Percentiles rank a stretch among this genome's conserved stretches.
phyloP scores from a whole-genome alignment of 1,140 invertebrate species.

The Theocolax elegans region DNA sequence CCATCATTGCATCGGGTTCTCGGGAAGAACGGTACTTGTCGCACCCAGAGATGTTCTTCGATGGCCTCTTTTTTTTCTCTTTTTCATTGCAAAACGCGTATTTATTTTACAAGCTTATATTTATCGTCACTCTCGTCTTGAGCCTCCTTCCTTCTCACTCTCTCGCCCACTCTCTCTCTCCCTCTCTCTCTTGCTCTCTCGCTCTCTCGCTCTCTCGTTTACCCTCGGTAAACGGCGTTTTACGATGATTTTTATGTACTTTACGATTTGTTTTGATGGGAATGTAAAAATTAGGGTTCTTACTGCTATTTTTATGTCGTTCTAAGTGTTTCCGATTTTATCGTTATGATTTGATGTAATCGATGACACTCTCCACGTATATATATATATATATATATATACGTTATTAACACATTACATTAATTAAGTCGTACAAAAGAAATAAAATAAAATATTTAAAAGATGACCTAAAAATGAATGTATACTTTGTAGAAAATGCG shows the following conservation, averaged over 20 bases:
- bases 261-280: conserved; percentile 15
- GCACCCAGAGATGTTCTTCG: conserved; percentile 11
- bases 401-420: too few relatives aligned
- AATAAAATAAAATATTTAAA: too few relatives aligned
- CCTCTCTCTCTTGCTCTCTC: not conserved
- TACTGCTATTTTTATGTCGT: too few relatives aligned
- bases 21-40: conserved; percentile 45
- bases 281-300: too few relatives aligned
- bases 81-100: conserved; percentile 29
- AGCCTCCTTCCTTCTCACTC: not conserved
- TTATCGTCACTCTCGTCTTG: not conserved
- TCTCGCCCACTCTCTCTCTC: not conserved
- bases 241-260: conserved; percentile 6
- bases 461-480: too few relatives aligned
- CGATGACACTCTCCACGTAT: too few relatives aligned
- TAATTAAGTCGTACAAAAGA: too few relatives aligned
- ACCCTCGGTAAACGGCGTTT: conserved; percentile 12
- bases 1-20: conserved; percentile 58
- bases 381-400: too few relatives aligned
- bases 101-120: conserved; percentile 5
- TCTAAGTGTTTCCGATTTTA: too few relatives aligned
- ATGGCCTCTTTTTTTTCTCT: not conserved
- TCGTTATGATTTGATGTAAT: too few relatives aligned
- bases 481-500: too few relatives aligned
- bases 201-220: not conserved